Conservation (phyloP, 2,113 vertebrate genomes). For the Uropsilus gracilis region DNA sequence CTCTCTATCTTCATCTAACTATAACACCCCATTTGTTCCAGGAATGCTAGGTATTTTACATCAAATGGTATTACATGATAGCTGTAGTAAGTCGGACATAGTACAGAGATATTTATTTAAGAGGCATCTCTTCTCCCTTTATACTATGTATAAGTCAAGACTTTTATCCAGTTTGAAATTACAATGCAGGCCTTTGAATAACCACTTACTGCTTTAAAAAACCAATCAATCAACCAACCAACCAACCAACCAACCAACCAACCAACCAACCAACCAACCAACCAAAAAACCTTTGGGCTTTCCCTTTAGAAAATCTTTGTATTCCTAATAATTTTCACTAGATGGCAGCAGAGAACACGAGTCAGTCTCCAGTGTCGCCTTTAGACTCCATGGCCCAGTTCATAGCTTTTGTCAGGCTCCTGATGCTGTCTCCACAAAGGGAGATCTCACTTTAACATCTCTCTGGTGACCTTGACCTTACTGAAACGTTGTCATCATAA, state of each 20-base stretch:
- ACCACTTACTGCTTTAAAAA: neutral
- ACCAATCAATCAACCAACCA: too few relatives aligned
- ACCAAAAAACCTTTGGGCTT: too few relatives aligned
- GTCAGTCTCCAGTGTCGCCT: neutral
- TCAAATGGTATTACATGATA: neutral
- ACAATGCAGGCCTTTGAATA: neutral
- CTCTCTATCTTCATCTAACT: neutral
- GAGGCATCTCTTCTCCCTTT: neutral
- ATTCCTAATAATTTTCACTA: slow-evolving; percentile 19
- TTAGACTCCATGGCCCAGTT: neutral
- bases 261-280: too few relatives aligned
- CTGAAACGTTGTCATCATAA: neutral
- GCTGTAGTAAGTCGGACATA: neutral
- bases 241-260: too few relatives aligned
- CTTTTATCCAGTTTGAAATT: slow-evolving; percentile 2
- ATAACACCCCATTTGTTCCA: neutral
- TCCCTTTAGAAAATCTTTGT: neutral
- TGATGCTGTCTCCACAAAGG: neutral
- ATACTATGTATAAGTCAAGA: neutral
- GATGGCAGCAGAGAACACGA: slow-evolving; percentile 62
- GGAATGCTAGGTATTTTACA: neutral
- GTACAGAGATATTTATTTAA: neutral
- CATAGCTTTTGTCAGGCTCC: neutral
- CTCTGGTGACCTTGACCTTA: neutral
- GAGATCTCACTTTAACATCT: neutral